phyloP scores from a whole-genome alignment of 2,888 invertebrate genomes.

The Acleris holmiana region DNA sequence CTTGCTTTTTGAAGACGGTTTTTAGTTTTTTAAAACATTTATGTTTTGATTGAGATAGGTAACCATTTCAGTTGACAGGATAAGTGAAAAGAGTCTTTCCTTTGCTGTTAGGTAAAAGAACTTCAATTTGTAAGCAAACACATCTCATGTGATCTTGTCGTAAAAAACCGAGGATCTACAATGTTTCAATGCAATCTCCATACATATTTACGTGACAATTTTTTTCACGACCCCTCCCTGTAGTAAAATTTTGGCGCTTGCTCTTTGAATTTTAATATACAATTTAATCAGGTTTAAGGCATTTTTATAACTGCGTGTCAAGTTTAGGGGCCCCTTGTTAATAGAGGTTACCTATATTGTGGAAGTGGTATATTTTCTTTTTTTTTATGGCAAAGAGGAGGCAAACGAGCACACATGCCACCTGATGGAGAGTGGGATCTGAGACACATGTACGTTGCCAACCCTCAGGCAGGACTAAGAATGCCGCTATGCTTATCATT shows the following conservation, averaged over 20 bases:
- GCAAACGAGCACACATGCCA: no score
- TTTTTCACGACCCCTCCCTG: slow-evolving; percentile 16
- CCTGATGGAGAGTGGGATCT: no score
- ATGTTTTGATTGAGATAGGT: no score
- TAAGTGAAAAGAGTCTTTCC: no score
- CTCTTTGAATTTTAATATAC: slow-evolving; percentile 31
- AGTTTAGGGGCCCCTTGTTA: slow-evolving; percentile 2
- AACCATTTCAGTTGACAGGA: no score
- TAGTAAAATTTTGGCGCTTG: slow-evolving; percentile 17
- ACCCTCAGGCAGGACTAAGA: no score
- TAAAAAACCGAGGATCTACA: slow-evolving; percentile 16
- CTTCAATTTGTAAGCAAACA: neutral
- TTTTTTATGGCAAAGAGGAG: no score
- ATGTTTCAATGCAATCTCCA: slow-evolving; percentile 36
- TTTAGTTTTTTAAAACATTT: no score
- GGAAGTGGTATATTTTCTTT: neutral
- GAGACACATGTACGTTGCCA: no score
- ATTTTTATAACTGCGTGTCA: slow-evolving; percentile 15
- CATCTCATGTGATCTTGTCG: neutral
- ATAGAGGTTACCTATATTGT: slow-evolving; percentile 1
- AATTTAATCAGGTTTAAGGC: slow-evolving; percentile 31
- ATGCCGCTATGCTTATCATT: no score
- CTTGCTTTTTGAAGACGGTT: no score
- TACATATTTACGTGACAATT: slow-evolving; percentile 22
- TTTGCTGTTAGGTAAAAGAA: no score